These are phyloP conservation scores for Tanypteryx hageni DNA, from an alignment of 2,888 invertebrate species.

Conservation along the genomic window DNA sequence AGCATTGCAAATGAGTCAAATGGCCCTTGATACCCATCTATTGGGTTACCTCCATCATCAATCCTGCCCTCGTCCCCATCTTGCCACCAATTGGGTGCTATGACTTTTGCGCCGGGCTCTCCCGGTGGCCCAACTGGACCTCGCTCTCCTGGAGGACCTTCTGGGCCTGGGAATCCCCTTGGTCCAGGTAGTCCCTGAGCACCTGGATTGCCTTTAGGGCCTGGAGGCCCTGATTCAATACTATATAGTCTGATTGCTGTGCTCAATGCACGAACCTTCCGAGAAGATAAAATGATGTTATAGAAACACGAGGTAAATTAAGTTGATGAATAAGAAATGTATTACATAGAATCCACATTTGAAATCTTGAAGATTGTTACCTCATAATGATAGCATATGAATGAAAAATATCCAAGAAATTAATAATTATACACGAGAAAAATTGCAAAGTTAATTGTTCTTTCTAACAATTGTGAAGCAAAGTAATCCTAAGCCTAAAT, in stretches of 20 bases:
- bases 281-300: neutral
- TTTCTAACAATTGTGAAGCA: no score
- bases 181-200: constrained; percentile 75
- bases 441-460: no score
- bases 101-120: constrained; percentile 67
- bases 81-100: constrained; percentile 31
- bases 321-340: neutral
- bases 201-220: constrained; percentile 76
- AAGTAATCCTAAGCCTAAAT: no score
- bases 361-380: no score
- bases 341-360: neutral
- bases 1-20: constrained; percentile 80
- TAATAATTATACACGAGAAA: no score
- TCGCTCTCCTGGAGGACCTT: constrained; percentile 67
- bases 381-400: no score
- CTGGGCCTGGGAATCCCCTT: constrained; percentile 75
- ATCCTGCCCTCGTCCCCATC: constrained; percentile 64
- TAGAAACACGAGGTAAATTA: neutral
- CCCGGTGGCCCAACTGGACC: constrained; percentile 70
- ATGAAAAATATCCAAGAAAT: no score
- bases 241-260: constrained; percentile 77
- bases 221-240: constrained; percentile 77
- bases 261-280: constrained; percentile 77
- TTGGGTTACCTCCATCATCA: constrained; percentile 75
- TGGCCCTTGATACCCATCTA: constrained; percentile 75